Evolutionary conservation across 2,113 vertebrate species (phyloP).

Genomic region (Pao palembangensis): DNA sequence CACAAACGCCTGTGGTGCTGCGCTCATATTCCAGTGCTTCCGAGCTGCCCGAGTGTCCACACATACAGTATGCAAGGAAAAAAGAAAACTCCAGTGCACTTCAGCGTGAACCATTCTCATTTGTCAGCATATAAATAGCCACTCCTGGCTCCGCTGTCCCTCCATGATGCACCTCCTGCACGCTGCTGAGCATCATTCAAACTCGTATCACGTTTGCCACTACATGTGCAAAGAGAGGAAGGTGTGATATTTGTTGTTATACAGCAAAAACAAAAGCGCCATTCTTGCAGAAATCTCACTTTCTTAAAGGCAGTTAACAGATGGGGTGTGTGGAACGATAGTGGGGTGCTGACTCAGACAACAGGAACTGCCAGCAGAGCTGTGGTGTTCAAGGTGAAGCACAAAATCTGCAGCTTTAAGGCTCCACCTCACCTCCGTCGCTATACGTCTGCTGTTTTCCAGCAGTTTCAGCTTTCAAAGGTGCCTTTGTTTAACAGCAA

Average conservation of each 20-base stretch:
- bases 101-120: constrained; percentile 50
- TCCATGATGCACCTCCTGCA: constrained; percentile 43
- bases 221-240: background rate
- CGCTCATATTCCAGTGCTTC: background rate
- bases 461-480: background rate
- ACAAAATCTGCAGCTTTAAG: background rate
- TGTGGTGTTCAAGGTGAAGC: constrained; percentile 67
- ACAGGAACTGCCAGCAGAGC: constrained; percentile 31
- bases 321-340: constrained; percentile 32
- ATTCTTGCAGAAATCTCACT: constrained; percentile 53
- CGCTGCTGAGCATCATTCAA: constrained; percentile 44
- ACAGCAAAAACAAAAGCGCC: constrained; percentile 40
- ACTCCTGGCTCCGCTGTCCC: constrained; percentile 42
- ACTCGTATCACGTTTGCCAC: constrained; percentile 2
- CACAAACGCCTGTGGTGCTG: constrained; percentile 2
- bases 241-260: constrained; percentile 57
- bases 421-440: constrained; percentile 24
- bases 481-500: background rate
- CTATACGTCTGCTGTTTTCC: constrained; percentile 12
- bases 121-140: constrained; percentile 67
- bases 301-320: constrained; percentile 50
- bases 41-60: background rate
- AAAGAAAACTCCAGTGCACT: constrained; percentile 23
- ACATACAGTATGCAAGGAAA: background rate
- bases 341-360: constrained; percentile 62